Conservation (phyloP, 2,797 vertebrate species). For the Darevskia mixta region DNA sequence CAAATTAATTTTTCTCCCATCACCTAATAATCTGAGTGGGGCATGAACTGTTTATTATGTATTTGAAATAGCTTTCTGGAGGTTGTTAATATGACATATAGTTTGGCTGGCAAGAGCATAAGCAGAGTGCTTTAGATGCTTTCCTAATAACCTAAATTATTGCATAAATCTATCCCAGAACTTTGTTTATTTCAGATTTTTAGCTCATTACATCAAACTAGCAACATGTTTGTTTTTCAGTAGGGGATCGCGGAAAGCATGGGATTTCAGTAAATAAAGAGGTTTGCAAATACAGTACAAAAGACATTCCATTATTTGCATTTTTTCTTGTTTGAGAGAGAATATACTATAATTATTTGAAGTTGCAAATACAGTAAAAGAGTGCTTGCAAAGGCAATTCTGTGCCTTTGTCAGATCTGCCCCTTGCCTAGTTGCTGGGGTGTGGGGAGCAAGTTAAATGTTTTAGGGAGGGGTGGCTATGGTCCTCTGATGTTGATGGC, state of each 20-base stretch:
- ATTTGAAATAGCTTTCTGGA: slow-evolving; percentile 97
- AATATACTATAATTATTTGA: slow-evolving; percentile 14
- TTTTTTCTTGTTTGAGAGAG: neutral
- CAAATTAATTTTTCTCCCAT: slow-evolving; percentile 87
- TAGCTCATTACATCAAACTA: slow-evolving; percentile 70
- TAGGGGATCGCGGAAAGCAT: slow-evolving; percentile 59
- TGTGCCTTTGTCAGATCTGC: neutral
- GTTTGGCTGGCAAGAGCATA: slow-evolving; percentile 96
- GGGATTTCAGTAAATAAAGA: slow-evolving; percentile 63
- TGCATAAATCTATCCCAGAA: slow-evolving; percentile 79
- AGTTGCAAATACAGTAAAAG: neutral
- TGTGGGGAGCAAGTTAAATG: neutral
- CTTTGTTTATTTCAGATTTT: slow-evolving; percentile 73
- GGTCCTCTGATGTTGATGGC: too few species aligned
- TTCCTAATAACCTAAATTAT: slow-evolving; percentile 93
- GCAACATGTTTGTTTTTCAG: slow-evolving; percentile 55
- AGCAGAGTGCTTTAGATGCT: slow-evolving; percentile 95
- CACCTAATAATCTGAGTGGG: slow-evolving; percentile 86
- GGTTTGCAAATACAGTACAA: slow-evolving; percentile 29
- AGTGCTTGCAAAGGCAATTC: neutral
- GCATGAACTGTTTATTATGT: slow-evolving; percentile 99
- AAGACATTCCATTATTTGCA: neutral
- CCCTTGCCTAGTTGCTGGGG: too few species aligned
- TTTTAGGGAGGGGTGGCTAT: too few species aligned
- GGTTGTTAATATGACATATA: slow-evolving; percentile 93